A percentile compares a stretch with the other conserved stretches of the same genome.
Conservation (phyloP, 2,888 invertebrate species). For the Drosophila pseudotalamancana region DNA sequence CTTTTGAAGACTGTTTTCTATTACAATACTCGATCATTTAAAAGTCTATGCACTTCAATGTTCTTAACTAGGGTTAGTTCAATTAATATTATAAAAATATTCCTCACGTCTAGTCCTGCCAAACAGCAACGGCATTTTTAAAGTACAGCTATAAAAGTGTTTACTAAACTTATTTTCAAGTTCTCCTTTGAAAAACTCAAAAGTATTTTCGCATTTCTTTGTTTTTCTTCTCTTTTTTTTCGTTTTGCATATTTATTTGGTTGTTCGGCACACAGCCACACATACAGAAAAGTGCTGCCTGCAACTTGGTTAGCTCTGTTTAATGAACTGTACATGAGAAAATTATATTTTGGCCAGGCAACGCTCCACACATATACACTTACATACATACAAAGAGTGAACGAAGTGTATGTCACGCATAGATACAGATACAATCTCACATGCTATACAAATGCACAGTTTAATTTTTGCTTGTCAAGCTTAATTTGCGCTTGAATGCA, state of each 20-base stretch:
- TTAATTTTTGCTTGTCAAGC: conserved; percentile 80
- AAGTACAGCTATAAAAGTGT: neutral
- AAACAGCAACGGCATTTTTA: no score
- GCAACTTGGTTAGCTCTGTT: conserved; percentile 60
- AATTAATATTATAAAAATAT: no score
- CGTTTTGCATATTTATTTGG: conserved; percentile 49
- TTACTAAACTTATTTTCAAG: neutral
- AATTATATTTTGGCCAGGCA: conserved; percentile 72
- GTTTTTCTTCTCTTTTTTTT: neutral
- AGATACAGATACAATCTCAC: conserved; percentile 22
- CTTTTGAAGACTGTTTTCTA: no score
- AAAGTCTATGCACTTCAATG: no score
- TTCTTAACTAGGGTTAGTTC: no score
- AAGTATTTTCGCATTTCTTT: conserved; percentile 16
- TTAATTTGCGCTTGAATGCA: conserved; percentile 80
- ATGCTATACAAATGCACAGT: conserved; percentile 53
- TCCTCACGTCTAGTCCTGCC: no score
- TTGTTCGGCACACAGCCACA: conserved; percentile 4
- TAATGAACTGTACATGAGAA: conserved; percentile 73
- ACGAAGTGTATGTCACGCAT: conserved; percentile 9
- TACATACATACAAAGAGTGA: conserved; percentile 6
- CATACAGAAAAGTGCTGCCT: conserved; percentile 36
- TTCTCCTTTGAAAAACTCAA: neutral
- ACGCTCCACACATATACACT: conserved; percentile 32
- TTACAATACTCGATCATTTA: no score